phyloP scores from a whole-genome alignment of 2,113 vertebrate genomes.

The Seriola dumerili region DNA sequence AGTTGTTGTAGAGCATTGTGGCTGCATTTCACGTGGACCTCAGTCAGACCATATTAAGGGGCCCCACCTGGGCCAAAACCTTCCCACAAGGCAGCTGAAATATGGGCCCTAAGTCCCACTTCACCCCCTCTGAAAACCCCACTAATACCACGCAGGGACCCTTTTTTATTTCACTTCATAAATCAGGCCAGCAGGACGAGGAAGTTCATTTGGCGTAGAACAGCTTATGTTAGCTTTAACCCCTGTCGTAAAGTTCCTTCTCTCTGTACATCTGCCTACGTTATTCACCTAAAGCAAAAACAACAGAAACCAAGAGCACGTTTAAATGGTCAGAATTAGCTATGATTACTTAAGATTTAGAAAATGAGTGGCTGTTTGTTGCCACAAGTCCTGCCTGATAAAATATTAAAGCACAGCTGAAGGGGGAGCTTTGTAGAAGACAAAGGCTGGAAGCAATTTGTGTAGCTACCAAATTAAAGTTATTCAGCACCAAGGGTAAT shows the following conservation, averaged over 20 bases:
- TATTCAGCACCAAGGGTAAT: slow-evolving; percentile 87
- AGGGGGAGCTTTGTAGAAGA: slow-evolving; percentile 79
- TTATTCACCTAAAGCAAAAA: slow-evolving; percentile 57
- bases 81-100: slow-evolving; percentile 81
- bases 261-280: slow-evolving; percentile 38
- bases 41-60: slow-evolving; percentile 74
- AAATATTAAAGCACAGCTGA: slow-evolving; percentile 80
- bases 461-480: slow-evolving; percentile 87
- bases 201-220: slow-evolving; percentile 79
- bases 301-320: slow-evolving; percentile 39
- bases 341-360: slow-evolving; percentile 82
- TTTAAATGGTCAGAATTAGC: slow-evolving; percentile 74
- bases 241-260: slow-evolving; percentile 63
- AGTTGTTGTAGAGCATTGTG: slow-evolving; percentile 81
- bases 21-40: slow-evolving; percentile 77
- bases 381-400: slow-evolving; percentile 76
- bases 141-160: slow-evolving; percentile 81
- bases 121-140: slow-evolving; percentile 72
- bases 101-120: slow-evolving; percentile 74
- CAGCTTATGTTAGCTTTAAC: slow-evolving; percentile 79
- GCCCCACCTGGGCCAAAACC: slow-evolving; percentile 75
- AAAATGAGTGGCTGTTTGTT: slow-evolving; percentile 81
- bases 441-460: slow-evolving; percentile 89
- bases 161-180: slow-evolving; percentile 85
- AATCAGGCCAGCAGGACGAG: slow-evolving; percentile 78